Base-by-base conservation (phyloP, 2,888 invertebrate genomes). In the Hydroisotoma schaefferi region DNA sequence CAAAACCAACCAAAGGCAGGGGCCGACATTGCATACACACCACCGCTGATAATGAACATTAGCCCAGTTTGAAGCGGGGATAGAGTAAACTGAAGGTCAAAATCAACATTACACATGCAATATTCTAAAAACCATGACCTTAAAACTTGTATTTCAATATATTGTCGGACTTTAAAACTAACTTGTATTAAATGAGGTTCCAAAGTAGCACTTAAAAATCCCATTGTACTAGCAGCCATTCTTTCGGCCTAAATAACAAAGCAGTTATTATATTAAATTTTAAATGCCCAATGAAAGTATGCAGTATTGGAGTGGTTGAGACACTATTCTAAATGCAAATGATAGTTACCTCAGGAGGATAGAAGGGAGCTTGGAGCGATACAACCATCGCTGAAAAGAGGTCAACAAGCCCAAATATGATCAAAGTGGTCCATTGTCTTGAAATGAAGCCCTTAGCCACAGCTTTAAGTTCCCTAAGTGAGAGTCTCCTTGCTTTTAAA, bases 301-400 rank as follows among this genome's bases (percentile, higher is more conserved):
- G n/a, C n/a, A n/a, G n/a, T n/a, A n/a, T n/a, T n/a, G n/a, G n/a
- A n/a, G n/a, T n/a, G n/a, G n/a, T n/a, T n/a, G n/a, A n/a, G n/a
- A n/a, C n/a, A n/a, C n/a, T n/a, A n/a, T n/a, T n/a, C n/a, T n/a
- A n/a, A n/a, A n/a, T n/a, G n/a, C n/a, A n/a, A n/a, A n/a, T n/a
- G n/a, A n/a, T n/a, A n/a, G 20, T 80, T 78, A 88, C 88, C 84
- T 90, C 90, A 74, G 83, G 81, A 0, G 90, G 90, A 76, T 90
- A 91, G 77, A 91, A 90, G 0, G 90, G 90, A 1, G 90, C 90
- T 75, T 90, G 90, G 1, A 90, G 77, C 0, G 90, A 88, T 1
- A 90, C 88, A 76, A 89, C 88, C 65, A 90, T 84, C 2, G 90
- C 90, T 75, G 88, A 88, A 73, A 87, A 88, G 77, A 90, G 89